These are phyloP conservation scores for Zeugodacus cucurbitae DNA, from an alignment of 1,140 invertebrate genomes.

Conservation along the genomic window DNA sequence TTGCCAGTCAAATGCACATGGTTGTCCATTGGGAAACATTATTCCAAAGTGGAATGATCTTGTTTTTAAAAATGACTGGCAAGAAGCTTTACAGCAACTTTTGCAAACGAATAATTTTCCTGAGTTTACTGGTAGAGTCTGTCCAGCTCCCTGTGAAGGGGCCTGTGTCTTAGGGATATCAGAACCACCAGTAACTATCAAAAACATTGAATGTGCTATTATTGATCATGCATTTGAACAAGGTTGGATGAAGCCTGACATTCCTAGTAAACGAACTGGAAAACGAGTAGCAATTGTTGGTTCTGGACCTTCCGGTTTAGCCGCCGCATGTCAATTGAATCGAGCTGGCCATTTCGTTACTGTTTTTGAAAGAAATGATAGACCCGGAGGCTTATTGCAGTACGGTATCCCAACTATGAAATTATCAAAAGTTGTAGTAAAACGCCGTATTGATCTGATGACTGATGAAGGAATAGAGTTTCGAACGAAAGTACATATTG, in stretches of 20 bases:
- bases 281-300: conserved; percentile 94
- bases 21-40: conserved; percentile 97
- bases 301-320: conserved; percentile 94
- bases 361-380: conserved; percentile 96
- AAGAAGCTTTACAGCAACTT: conserved; percentile 94
- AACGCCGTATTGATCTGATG: conserved; percentile 88
- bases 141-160: conserved; percentile 98
- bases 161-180: conserved; percentile 97
- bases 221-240: conserved; percentile 98
- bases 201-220: conserved; percentile 98
- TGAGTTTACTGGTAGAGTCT: conserved; percentile 98
- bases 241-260: conserved; percentile 90
- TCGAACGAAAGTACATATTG: conserved; percentile 89
- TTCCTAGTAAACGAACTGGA: conserved; percentile 75
- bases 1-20: conserved; percentile 93
- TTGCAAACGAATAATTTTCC: conserved; percentile 99
- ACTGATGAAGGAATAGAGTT: conserved; percentile 92
- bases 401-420: conserved; percentile 99
- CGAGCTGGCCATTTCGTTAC: conserved; percentile 89
- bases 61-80: conserved; percentile 94
- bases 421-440: conserved; percentile 91
- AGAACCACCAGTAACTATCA: conserved; percentile 96
- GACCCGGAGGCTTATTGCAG: conserved; percentile 92
- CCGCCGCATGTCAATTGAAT: conserved; percentile 97
- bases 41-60: conserved; percentile 99